phyloP scores from a whole-genome alignment of 2,888 invertebrate genomes.

The Hyalella azteca region DNA sequence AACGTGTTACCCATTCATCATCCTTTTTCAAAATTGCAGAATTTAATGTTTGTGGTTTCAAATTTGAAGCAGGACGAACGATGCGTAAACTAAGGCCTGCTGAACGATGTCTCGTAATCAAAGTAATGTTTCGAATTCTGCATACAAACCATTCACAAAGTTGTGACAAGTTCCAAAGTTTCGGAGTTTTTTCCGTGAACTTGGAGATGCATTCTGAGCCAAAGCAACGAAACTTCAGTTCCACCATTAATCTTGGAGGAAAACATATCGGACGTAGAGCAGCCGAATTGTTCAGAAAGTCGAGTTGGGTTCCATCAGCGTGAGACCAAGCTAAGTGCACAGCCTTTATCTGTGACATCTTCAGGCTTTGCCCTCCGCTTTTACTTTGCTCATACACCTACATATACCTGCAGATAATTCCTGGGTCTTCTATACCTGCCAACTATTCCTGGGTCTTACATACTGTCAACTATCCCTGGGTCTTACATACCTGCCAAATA shows the following conservation, averaged over 20 bases:
- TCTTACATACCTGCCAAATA: too few relatives aligned
- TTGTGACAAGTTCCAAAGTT: slow-evolving; percentile 5
- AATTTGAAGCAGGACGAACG: too few relatives aligned
- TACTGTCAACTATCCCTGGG: too few relatives aligned
- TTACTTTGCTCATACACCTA: neutral
- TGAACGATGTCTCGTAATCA: neutral
- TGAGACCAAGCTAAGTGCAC: neutral
- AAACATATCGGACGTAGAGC: too few relatives aligned
- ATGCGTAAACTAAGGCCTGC: too few relatives aligned
- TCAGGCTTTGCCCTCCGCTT: neutral
- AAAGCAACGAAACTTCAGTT: neutral
- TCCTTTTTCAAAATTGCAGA: too few relatives aligned
- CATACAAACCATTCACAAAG: neutral
- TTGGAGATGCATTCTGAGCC: neutral
- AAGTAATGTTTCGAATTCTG: neutral
- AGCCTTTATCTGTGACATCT: neutral
- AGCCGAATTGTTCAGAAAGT: neutral
- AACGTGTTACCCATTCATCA: too few relatives aligned
- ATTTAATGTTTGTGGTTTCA: too few relatives aligned
- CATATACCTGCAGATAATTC: too few relatives aligned
- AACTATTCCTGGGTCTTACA: too few relatives aligned
- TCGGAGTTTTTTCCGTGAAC: neutral
- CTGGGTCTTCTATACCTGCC: too few relatives aligned
- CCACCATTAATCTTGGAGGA: neutral
- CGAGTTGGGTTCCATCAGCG: neutral